phyloP scores from a whole-genome alignment of 2,797 vertebrate species.

The Dicrostonyx torquatus region DNA sequence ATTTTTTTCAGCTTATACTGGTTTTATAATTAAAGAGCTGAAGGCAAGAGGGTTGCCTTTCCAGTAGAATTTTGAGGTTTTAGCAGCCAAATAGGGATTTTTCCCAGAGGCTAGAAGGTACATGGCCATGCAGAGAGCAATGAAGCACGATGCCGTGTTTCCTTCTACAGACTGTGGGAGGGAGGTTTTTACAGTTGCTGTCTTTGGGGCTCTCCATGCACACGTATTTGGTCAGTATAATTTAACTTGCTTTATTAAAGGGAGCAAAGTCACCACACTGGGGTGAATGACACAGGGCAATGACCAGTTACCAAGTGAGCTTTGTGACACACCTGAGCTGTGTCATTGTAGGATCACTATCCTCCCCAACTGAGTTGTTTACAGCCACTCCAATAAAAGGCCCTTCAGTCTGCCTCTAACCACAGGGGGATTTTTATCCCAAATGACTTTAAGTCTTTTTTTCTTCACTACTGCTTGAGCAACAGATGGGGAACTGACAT shows the following conservation, averaged over 20 bases:
- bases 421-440: slow-evolving; percentile 52
- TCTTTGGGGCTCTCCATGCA: not conserved
- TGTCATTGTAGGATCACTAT: slow-evolving; percentile 11
- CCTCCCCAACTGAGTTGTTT: slow-evolving; percentile 43
- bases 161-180: not conserved
- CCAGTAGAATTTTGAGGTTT: not conserved
- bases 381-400: slow-evolving; percentile 50
- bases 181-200: not conserved
- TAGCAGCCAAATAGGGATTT: not conserved
- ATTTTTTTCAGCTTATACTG: not conserved
- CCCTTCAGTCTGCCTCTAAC: slow-evolving; percentile 55
- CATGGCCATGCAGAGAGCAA: not conserved
- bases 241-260: slow-evolving; percentile 18
- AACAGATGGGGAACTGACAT: slow-evolving; percentile 61
- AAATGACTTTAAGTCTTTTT: not conserved
- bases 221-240: not conserved
- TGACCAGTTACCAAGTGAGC: not conserved
- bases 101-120: not conserved
- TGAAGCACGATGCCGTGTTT: not conserved
- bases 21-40: not conserved
- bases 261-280: not conserved
- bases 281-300: not conserved
- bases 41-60: not conserved
- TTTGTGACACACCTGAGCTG: slow-evolving; percentile 39
- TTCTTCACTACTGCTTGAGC: not conserved